Evolutionary conservation across 2,113 vertebrate species (phyloP).

Genomic region (Oreocharis arfaki): DNA sequence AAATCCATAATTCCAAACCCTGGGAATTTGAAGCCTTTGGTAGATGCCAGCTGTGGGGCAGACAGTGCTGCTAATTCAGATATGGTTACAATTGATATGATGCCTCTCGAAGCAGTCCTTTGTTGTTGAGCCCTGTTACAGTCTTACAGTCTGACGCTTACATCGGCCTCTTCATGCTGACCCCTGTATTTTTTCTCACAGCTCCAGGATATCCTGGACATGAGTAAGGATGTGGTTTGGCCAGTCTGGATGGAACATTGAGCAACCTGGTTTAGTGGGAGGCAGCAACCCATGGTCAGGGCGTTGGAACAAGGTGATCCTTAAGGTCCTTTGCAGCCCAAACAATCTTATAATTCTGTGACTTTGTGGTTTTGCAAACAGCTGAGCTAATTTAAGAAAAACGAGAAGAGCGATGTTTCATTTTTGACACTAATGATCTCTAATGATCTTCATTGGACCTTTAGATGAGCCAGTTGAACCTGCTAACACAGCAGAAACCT

Average conservation of each 20-base stretch:
- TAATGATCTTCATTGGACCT: neutral
- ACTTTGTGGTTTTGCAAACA: neutral
- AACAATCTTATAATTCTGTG: neutral
- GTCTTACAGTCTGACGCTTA: neutral
- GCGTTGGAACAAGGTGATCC: neutral
- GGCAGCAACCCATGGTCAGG: fast-evolving
- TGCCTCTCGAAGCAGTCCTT: neutral
- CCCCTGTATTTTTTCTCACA: neutral
- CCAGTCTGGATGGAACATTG: neutral
- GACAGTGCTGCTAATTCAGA: fast-evolving
- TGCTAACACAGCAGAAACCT: neutral
- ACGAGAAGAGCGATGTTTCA: neutral
- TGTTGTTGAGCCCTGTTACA: neutral
- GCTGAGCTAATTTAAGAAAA: neutral
- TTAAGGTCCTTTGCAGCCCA: neutral
- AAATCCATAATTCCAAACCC: fast-evolving
- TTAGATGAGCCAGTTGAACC: neutral
- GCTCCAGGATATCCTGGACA: neutral
- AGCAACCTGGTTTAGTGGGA: neutral
- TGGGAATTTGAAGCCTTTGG: neutral
- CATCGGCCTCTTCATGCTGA: neutral
- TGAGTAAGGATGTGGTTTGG: neutral
- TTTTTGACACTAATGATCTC: neutral
- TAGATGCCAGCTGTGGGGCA: too few species aligned
- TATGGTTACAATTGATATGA: neutral